Conservation (phyloP, 2,888 invertebrate genomes). For the Phyllotreta striolata region DNA sequence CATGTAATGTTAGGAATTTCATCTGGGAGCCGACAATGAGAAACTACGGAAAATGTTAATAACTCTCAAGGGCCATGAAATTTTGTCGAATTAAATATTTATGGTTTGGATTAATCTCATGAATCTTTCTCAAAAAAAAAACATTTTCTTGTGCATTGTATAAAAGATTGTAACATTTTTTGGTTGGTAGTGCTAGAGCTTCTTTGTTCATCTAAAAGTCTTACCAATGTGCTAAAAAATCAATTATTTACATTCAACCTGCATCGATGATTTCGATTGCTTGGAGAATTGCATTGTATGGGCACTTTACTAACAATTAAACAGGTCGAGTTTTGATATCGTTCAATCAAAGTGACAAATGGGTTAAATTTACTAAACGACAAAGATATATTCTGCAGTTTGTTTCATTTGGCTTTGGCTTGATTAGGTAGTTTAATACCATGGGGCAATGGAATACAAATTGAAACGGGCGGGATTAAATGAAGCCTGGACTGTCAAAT, state of each 20-base stretch:
- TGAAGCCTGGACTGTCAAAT: slow-evolving; percentile 22
- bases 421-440: slow-evolving; percentile 12
- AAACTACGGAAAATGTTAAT: slow-evolving; percentile 19
- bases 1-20: slow-evolving; percentile 25
- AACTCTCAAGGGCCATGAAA: slow-evolving; percentile 8
- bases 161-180: too few species aligned
- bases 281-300: too few species aligned
- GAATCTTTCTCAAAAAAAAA: background rate
- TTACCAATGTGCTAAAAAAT: too few species aligned
- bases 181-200: too few species aligned
- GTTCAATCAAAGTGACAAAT: slow-evolving; percentile 11
- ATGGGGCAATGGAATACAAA: slow-evolving; percentile 17
- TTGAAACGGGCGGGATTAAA: slow-evolving; percentile 14
- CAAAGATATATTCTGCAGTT: slow-evolving; percentile 8
- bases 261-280: too few species aligned
- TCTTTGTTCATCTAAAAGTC: too few species aligned
- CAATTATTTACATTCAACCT: too few species aligned
- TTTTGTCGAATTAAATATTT: slow-evolving; percentile 4
- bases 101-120: background rate
- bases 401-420: slow-evolving; percentile 8
- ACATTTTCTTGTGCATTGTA: too few species aligned
- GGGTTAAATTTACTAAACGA: background rate
- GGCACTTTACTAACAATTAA: background rate
- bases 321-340: background rate
- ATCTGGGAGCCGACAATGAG: slow-evolving; percentile 7